A percentile compares a stretch with the other conserved stretches of the same genome.
These are phyloP conservation scores for Otocyon megalotis DNA, from an alignment of 2,113 vertebrate genomes.

Conservation along the genomic window DNA sequence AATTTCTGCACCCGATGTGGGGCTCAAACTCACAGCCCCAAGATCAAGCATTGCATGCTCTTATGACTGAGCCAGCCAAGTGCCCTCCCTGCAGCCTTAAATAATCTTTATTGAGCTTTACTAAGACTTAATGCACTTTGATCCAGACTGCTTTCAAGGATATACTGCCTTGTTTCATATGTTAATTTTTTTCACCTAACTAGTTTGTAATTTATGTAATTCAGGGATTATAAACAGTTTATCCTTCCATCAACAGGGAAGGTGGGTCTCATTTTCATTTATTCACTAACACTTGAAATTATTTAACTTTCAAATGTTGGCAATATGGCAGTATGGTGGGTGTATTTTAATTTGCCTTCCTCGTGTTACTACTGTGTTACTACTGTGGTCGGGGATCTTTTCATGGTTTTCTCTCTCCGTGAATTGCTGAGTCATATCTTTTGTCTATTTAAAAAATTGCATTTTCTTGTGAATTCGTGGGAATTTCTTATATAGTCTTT, in stretches of 20 bases:
- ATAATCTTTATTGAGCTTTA: background rate
- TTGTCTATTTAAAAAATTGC: background rate
- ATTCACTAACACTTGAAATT: background rate
- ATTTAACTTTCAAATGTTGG: slow-evolving; percentile 20
- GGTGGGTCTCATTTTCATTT: background rate
- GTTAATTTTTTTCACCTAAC: background rate
- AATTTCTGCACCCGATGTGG: background rate
- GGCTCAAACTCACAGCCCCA: background rate
- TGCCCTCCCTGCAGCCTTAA: background rate
- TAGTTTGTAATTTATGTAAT: background rate
- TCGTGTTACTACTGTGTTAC: background rate
- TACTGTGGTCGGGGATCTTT: background rate
- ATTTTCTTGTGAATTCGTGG: background rate
- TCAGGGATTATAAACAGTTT: background rate
- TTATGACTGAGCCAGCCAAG: background rate
- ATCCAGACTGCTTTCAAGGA: background rate
- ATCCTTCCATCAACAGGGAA: background rate
- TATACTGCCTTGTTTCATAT: background rate
- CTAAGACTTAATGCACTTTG: background rate
- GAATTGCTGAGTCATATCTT: background rate
- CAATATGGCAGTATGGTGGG: background rate
- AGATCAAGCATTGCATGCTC: background rate
- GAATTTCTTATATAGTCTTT: background rate
- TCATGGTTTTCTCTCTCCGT: background rate
- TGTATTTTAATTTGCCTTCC: slow-evolving; percentile 23